Evolutionary conservation across 2,888 invertebrate genomes (phyloP), one percentile per base, ranked within the genome.

Genomic region (Agrotis clavis): DNA sequence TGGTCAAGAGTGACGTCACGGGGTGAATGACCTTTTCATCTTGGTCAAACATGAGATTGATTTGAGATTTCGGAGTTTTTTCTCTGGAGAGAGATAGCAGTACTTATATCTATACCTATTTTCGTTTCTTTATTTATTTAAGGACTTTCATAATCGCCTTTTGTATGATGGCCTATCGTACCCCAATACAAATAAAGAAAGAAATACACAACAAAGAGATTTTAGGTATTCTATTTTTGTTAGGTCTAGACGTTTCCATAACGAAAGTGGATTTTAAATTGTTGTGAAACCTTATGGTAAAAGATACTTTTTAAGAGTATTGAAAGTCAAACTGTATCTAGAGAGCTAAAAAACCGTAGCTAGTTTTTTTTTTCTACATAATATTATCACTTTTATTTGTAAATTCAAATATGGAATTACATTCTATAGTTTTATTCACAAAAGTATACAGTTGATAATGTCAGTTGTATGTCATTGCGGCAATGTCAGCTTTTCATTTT

Each of bases 1-100:
- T 80, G 86, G 87, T 74, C 78, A 85, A 83, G 74, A 53, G 71
- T 67, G 68, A 47, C 2, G 70, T 73, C 50, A 64, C 16, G 9
- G 45, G n/a, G n/a, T 21, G 4, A 51, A 35, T 13, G n/a, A 30
- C 14, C 6, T 54, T 53, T 68, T 19, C 4, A 18, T 41, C 35
- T 25, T 19, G 9, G 1, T 16, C 1, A 7, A 21, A 0, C 1
- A 45, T 3, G 2, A 2, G 18, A 16, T 25, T 5, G 9, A 30
- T 48, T 14, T 7, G 0, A 1, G 5, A 30, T 9, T 35, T 35
- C 35, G 9, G 35, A 35, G 35, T 4, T 30, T 35, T 35, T 35
- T 35, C 35, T 9, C 9, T 35, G 35, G 35, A 9, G 9, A 35
- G 7, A 35, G 4, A 7, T 30, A 30, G 30, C 4, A 30, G 30